A percentile compares a stretch with the other conserved stretches of the same genome.
Evolutionary conservation across 37 sponge, comb jelly and placozoan genomes (phyloP).

Genomic region (Mnemiopsis leidyi): DNA sequence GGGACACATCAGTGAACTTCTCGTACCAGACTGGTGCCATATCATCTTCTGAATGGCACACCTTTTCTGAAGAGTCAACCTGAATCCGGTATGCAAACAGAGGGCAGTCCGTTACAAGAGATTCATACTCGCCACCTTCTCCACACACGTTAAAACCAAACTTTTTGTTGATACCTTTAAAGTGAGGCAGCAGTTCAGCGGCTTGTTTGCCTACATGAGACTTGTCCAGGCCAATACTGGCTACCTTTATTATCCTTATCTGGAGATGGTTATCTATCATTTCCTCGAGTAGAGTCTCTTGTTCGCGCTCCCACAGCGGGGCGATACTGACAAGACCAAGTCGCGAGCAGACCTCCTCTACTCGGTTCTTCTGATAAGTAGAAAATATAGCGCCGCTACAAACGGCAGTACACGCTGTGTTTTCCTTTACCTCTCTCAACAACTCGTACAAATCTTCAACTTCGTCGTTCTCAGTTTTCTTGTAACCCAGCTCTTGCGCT

Average conservation of each 20-base stretch:
- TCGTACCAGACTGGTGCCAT: conserved; percentile 57
- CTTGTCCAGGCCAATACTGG: conserved; percentile 75
- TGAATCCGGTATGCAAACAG: conserved; percentile 79
- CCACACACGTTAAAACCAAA: conserved; percentile 96
- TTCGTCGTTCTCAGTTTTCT: conserved; percentile 74
- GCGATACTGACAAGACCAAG: conserved; percentile 85
- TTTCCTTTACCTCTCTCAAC: conserved; percentile 71
- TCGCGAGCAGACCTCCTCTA: conserved; percentile 94
- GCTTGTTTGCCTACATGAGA: neutral
- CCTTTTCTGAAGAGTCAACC: conserved; percentile 70
- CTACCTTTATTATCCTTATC: conserved; percentile 89
- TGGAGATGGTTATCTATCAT: conserved; percentile 79
- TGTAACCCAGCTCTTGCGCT: conserved; percentile 70
- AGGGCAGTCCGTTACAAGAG: conserved; percentile 91
- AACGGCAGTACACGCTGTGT: conserved; percentile 77
- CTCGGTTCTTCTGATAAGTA: conserved; percentile 90
- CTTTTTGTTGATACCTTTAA: neutral
- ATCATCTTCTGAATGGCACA: conserved; percentile 56
- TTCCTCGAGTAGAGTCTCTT: conserved; percentile 79
- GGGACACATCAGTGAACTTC: neutral
- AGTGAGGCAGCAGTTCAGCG: neutral
- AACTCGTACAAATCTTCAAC: conserved; percentile 90
- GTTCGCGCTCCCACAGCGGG: conserved; percentile 90
- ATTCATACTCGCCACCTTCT: conserved; percentile 99
- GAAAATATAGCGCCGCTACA: conserved; percentile 92